These are phyloP conservation scores for Crocidura indochinensis DNA, from an alignment of 2,797 vertebrate genomes.

Conservation along the genomic window DNA sequence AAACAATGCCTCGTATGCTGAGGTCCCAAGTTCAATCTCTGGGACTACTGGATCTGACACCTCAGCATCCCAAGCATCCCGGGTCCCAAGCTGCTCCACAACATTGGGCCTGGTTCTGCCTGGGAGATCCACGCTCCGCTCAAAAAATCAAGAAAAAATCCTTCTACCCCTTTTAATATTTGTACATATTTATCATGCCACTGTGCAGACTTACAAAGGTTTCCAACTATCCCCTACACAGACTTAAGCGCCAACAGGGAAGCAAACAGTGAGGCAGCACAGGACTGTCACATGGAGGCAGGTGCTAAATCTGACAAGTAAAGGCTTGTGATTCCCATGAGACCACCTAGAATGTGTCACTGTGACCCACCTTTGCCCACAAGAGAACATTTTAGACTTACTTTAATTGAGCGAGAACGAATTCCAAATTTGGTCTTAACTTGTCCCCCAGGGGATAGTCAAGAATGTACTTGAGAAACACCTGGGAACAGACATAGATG, in stretches of 20 bases:
- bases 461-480: slow-evolving; percentile 97
- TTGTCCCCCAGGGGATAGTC: slow-evolving; percentile 97
- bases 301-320: background rate
- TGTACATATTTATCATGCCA: background rate
- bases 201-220: background rate
- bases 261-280: background rate
- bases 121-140: no score
- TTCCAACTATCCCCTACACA: background rate
- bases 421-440: slow-evolving; percentile 94
- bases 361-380: no score
- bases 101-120: no score
- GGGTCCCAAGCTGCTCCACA: no score
- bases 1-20: no score
- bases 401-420: slow-evolving; percentile 96
- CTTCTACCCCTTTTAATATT: no score
- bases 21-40: no score
- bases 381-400: slow-evolving; percentile 82
- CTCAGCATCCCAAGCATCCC: no score
- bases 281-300: background rate
- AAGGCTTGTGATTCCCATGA: background rate
- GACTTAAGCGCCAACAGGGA: background rate
- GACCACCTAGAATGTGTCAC: background rate
- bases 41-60: no score
- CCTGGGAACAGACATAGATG: slow-evolving; percentile 89
- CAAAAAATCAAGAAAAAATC: no score